A percentile compares a stretch with the other conserved stretches of the same genome.
phyloP scores from a whole-genome alignment of 2,113 vertebrate species.

The Xenopus borealis region DNA sequence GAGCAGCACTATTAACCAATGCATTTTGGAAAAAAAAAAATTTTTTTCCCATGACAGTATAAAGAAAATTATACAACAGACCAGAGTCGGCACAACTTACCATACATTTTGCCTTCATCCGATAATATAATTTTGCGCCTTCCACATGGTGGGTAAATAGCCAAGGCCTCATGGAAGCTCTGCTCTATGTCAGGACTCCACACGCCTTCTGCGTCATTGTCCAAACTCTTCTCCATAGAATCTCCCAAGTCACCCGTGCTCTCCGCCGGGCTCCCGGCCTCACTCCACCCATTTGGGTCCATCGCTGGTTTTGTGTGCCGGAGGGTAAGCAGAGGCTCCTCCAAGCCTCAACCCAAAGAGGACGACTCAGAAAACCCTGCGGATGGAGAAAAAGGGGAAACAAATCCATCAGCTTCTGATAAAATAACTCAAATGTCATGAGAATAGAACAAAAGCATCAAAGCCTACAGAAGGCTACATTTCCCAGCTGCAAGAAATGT shows the following conservation, averaged over 20 bases:
- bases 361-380: slow-evolving; percentile 27
- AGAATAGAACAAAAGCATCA: too few relatives aligned
- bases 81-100: slow-evolving; percentile 50
- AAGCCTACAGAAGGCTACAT: too few relatives aligned
- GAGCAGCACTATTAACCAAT: too few relatives aligned
- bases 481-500: too few relatives aligned
- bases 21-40: too few relatives aligned
- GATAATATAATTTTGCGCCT: slow-evolving; percentile 84
- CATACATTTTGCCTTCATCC: slow-evolving; percentile 92
- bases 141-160: slow-evolving; percentile 82
- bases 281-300: slow-evolving; percentile 58
- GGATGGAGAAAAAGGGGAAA: not conserved
- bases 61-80: too few relatives aligned
- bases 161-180: slow-evolving; percentile 74
- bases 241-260: slow-evolving; percentile 60
- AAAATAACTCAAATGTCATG: too few relatives aligned
- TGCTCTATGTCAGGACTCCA: slow-evolving; percentile 65
- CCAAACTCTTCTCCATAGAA: slow-evolving; percentile 56
- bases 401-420: not conserved
- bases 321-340: slow-evolving; percentile 42
- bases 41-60: too few relatives aligned
- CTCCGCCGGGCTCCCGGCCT: slow-evolving; percentile 58
- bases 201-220: slow-evolving; percentile 60
- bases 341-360: slow-evolving; percentile 31
- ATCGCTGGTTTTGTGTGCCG: slow-evolving; percentile 43